These are phyloP conservation scores for Chymomyza fuscimana DNA, from an alignment of 2,888 invertebrate genomes.

Conservation along the genomic window DNA sequence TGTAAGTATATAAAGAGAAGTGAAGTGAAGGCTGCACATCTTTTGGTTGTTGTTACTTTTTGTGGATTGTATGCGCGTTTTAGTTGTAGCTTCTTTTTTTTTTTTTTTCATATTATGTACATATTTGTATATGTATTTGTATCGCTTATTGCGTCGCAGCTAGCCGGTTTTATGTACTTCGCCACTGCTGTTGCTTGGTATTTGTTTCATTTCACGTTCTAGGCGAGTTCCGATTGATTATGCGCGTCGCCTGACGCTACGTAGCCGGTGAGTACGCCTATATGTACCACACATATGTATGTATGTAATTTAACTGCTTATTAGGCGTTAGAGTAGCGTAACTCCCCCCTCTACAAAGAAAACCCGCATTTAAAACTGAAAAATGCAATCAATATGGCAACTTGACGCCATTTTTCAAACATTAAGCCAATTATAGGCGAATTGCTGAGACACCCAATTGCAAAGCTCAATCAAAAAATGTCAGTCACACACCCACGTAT, in stretches of 20 bases:
- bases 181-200: background rate
- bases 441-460: background rate
- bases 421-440: constrained; percentile 38
- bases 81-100: constrained; percentile 1
- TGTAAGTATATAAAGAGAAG: too few relatives aligned
- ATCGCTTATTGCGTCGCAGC: constrained; percentile 32
- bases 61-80: constrained; percentile 26
- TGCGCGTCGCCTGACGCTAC: constrained; percentile 12
- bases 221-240: constrained; percentile 39
- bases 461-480: constrained; percentile 49
- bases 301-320: constrained; percentile 8
- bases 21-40: background rate
- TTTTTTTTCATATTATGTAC: background rate
- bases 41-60: constrained; percentile 31
- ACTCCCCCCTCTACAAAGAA: background rate
- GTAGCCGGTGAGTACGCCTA: too few relatives aligned
- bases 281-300: background rate
- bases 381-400: constrained; percentile 5
- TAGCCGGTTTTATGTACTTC: constrained; percentile 49
- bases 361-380: background rate
- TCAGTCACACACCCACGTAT: constrained; percentile 24
- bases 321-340: background rate
- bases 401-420: background rate
- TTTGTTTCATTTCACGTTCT: background rate
- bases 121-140: background rate